Evolutionary conservation across 2,888 invertebrate species (phyloP).

Genomic region (Morpho deidamia): DNA sequence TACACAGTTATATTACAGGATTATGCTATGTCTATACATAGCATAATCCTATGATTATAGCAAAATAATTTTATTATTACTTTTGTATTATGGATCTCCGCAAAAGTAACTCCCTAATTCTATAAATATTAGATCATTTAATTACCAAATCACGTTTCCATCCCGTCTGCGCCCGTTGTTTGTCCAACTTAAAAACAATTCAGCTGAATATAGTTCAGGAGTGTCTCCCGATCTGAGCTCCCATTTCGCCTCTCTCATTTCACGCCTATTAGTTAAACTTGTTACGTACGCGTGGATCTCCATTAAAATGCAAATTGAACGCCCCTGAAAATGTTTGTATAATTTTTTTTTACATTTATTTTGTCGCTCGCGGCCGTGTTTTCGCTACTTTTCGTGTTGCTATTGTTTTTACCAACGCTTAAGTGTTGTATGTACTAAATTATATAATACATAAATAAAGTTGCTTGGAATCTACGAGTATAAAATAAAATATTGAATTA

Average conservation of each 20-base stretch:
- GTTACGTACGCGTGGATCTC: constrained; percentile 72
- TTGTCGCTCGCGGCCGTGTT: constrained; percentile 35
- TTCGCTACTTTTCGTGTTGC: constrained; percentile 22
- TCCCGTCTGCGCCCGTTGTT: neutral
- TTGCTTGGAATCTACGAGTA: no score
- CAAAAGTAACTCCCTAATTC: no score
- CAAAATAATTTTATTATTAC: no score
- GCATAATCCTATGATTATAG: no score
- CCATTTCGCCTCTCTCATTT: constrained; percentile 54
- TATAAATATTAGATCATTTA: neutral
- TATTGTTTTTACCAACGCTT: constrained; percentile 13
- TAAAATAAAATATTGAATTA: no score
- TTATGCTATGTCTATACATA: no score
- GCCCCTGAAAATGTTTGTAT: constrained; percentile 67
- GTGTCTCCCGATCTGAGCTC: constrained; percentile 20
- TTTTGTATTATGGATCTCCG: no score
- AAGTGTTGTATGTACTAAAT: neutral
- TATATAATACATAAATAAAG: no score
- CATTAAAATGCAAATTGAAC: constrained; percentile 77
- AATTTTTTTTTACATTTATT: constrained; percentile 55
- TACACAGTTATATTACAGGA: no score
- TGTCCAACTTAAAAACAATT: constrained; percentile 13
- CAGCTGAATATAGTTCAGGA: constrained; percentile 7
- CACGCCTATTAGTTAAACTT: constrained; percentile 74
- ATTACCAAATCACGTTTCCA: neutral